Evolutionary conservation across 2,888 invertebrate genomes (phyloP), one percentile per base, ranked within the genome.

Genomic region (Eupithecia dodoneata): DNA sequence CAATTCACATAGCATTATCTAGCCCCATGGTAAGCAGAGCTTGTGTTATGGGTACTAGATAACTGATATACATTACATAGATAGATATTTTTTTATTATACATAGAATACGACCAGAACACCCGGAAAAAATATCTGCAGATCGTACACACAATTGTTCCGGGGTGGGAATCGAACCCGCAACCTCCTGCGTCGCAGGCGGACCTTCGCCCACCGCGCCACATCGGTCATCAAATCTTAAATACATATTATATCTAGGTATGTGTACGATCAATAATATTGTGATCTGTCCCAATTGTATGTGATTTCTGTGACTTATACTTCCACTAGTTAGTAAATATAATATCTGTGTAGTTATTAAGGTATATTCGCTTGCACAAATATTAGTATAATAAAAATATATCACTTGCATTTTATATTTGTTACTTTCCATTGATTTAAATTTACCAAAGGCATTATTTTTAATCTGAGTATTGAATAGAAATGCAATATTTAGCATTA

Each of bases 271-370:
- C 45, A 45, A 70, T 66, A 2, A 42, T 70, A 45, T 49, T 77
- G 81, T 82, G 82, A 81, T 79, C 72, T 71, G 73, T 13, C 74
- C 72, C 77, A 72, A 77, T 77, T 30, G 73, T 78, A 79, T 80
- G 81, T 82, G 81, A 82, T 82, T 79, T 73, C 73, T 77, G 81
- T 79, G 80, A 82, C 82, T 82, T 80, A 79, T 76, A 79, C 79
- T 80, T 79, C 78, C 75, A 74, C 72, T 80, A 82, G 75, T 73
- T 70, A 70, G 45, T 45, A 44, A 67, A 42, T 66, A 70, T 74
- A 59, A 65, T 59, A 30, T 63, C 30, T 74, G 67, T 42, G 55
- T 76, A 76, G 66, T 76, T 63, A 10, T 63, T 75, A 75, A 75
- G 59, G 44, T 71, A 55, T 72, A 77, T 55, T 67, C 47, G 69